Conservation (phyloP, 2,797 vertebrate species). For the Clarias pachynema region DNA sequence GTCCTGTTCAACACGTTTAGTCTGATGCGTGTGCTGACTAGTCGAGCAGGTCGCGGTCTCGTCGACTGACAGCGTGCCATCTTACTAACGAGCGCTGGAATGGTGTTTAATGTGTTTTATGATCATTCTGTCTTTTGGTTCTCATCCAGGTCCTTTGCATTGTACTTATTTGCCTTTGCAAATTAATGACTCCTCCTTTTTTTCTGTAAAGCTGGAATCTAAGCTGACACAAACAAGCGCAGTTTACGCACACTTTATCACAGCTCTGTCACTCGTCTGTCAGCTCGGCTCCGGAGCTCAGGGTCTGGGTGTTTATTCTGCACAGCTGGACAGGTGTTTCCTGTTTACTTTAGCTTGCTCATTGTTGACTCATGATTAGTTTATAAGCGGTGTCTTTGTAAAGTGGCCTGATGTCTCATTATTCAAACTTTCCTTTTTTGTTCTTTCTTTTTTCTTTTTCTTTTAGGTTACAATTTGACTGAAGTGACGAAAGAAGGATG, state of each 20-base stretch:
- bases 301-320: neutral
- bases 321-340: constrained; percentile 65
- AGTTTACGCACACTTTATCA: too few relatives aligned
- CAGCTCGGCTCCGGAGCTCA: neutral
- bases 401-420: constrained; percentile 4
- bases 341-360: constrained; percentile 69
- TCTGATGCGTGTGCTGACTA: neutral
- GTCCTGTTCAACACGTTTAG: neutral
- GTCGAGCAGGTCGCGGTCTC: neutral
- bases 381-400: neutral
- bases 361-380: constrained; percentile 51
- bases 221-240: neutral
- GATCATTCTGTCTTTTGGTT: neutral
- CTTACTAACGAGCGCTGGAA: neutral
- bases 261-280: neutral
- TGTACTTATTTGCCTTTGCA: neutral
- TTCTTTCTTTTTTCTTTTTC: constrained; percentile 18
- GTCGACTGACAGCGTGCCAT: neutral
- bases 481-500: constrained; percentile 58
- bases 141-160: neutral
- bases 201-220: neutral
- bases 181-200: neutral
- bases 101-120: neutral
- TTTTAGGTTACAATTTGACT: constrained; percentile 48
- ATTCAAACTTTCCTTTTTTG: constrained; percentile 8